Conservation (phyloP, 2,888 invertebrate genomes). For the Zhengitettix transpicula region DNA sequence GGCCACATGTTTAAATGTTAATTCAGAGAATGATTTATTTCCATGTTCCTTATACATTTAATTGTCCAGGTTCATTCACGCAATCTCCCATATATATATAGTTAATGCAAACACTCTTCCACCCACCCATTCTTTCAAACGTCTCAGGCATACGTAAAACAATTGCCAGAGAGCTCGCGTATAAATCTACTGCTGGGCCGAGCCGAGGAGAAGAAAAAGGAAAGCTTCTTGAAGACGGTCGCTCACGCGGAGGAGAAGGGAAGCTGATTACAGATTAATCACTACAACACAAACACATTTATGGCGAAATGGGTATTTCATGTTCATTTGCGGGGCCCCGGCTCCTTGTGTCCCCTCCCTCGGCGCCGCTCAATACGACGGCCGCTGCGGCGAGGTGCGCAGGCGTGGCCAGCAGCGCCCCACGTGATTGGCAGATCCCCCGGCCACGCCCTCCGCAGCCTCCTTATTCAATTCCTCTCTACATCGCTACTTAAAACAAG, state of each 20-base stretch:
- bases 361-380: background rate
- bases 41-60: no score
- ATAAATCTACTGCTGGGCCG: no score
- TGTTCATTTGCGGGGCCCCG: conserved; percentile 9
- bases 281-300: conserved; percentile 16
- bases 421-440: background rate
- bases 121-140: no score
- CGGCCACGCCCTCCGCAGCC: background rate
- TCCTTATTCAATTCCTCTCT: background rate
- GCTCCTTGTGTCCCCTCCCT: background rate
- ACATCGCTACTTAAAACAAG: background rate
- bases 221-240: no score
- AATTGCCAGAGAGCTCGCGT: no score
- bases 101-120: no score
- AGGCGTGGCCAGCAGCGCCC: background rate
- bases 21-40: no score
- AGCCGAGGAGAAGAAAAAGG: no score
- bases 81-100: no score
- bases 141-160: no score
- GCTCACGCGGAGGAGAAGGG: background rate
- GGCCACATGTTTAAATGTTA: no score
- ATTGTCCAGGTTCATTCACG: no score
- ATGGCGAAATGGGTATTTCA: conserved; percentile 16
- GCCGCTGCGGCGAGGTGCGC: background rate
- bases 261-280: conserved; percentile 12